Evolutionary conservation across 2,888 invertebrate genomes (phyloP), one percentile per base, ranked within the genome.

Genomic region (Nipponacmea schrenckii): DNA sequence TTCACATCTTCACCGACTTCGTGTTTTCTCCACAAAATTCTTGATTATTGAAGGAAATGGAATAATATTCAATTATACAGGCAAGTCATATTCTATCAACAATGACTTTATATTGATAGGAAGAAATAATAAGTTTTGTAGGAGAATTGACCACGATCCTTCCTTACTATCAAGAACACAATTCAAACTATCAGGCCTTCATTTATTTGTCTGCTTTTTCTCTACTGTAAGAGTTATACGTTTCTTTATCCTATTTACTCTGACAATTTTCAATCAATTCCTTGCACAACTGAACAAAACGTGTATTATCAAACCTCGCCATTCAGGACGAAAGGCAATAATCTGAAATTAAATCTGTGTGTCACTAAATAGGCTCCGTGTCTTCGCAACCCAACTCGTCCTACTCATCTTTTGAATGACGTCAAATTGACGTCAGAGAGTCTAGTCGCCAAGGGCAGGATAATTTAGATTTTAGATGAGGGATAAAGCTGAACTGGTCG

Each of bases 381-480:
- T 24, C 56, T 56, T 24, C 2, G 24, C 56, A 56, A 10, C 24
- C 24, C 56, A 10, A 24, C 56, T 56, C 20, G 12, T 56, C 20
- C 20, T 12, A 56, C 56, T 56, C 56, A 56, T 14, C 24, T 56
- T 24, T 56, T 10, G 24, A 24, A 24, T 69, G 63, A 69, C 68
- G 68, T 69, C 17, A 26, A 10, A 63, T 44, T 62, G 62, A 63
- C 68, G 68, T 69, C 68, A 69, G 62, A 44, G 26, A 20, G 44
- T 17, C 63, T 48, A 69, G 20, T 26, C 62, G 68, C 68, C 46
- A 8, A 20, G 26, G 68, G 68, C 68, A 45, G 68, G 48, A 17
- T 63, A 69, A 62, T 69, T 46, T 69, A 56, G 56, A 24, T 56
- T 56, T 24, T 10, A 56, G 56, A 56, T 20, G 56, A 20, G 56